These are phyloP conservation scores for Syndactyla subalaris DNA, from an alignment of 2,797 vertebrate species.

Conservation along the genomic window DNA sequence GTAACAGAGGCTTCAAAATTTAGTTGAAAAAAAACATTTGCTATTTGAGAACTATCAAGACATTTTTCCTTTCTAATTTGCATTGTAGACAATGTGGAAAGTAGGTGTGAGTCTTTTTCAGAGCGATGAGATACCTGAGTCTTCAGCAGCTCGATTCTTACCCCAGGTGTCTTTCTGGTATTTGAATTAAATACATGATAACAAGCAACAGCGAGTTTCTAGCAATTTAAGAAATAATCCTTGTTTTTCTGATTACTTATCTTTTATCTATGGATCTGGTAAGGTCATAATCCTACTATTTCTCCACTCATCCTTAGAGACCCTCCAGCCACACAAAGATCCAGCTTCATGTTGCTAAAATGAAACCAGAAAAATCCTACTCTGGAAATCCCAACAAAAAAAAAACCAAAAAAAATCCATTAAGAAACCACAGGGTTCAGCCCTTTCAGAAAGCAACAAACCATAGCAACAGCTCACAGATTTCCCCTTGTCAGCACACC, in stretches of 20 bases:
- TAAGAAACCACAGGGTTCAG: not conserved
- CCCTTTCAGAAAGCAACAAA: not conserved
- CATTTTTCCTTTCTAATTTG: not conserved
- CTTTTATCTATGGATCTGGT: not conserved
- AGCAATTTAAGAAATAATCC: slow-evolving; percentile 20
- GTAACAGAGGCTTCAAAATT: slow-evolving; percentile 5
- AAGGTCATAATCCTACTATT: not conserved
- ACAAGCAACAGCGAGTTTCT: not conserved
- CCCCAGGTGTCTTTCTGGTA: not conserved
- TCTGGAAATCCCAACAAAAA: not conserved
- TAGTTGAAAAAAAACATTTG: not conserved
- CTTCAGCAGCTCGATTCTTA: not conserved
- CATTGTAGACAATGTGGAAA: not conserved
- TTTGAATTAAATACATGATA: slow-evolving; percentile 28
- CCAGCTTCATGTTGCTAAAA: not conserved
- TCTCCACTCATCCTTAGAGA: not conserved
- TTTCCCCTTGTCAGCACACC: not conserved
- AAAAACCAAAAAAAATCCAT: not conserved
- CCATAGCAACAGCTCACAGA: fast-evolving
- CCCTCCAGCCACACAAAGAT: not conserved
- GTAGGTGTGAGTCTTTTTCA: not conserved
- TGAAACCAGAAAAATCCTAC: not conserved
- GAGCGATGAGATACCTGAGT: not conserved
- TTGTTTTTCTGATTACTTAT: not conserved
- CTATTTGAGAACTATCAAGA: slow-evolving; percentile 5